Evolutionary conservation across 1,140 invertebrate genomes (phyloP).

Genomic region (Platyscapa corneri): DNA sequence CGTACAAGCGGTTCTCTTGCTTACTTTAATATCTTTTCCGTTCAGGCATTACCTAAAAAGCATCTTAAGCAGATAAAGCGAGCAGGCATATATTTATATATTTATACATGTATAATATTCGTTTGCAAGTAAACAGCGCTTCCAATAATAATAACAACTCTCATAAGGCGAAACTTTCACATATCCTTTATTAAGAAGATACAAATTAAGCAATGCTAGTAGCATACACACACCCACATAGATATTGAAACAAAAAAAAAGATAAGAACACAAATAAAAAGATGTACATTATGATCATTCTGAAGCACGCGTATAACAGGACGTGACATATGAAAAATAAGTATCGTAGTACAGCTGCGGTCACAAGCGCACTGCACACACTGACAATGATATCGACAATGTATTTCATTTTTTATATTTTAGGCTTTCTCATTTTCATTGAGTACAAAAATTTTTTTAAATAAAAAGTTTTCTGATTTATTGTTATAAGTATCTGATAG

Average conservation of each 20-base stretch:
- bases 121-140: background rate
- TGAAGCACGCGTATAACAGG: slow-evolving; percentile 45
- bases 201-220: slow-evolving; percentile 44
- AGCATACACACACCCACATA: slow-evolving; percentile 38
- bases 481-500: background rate
- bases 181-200: slow-evolving; percentile 34
- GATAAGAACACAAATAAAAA: slow-evolving; percentile 11
- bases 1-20: slow-evolving; percentile 23
- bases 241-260: slow-evolving; percentile 13
- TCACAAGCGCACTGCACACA: slow-evolving; percentile 73
- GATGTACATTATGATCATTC: slow-evolving; percentile 32
- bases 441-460: background rate
- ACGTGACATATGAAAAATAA: slow-evolving; percentile 54
- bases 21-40: background rate
- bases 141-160: slow-evolving; percentile 32
- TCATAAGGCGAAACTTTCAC: background rate
- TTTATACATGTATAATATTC: slow-evolving; percentile 22
- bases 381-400: slow-evolving; percentile 69
- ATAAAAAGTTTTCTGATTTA: slow-evolving; percentile 35
- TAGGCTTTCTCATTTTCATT: background rate
- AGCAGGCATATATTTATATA: slow-evolving; percentile 47
- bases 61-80: slow-evolving; percentile 59
- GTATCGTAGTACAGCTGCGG: slow-evolving; percentile 59
- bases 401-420: slow-evolving; percentile 54
- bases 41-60: slow-evolving; percentile 52